Evolutionary conservation across 2,797 vertebrate species (phyloP), one percentile per base, ranked within the genome.

Genomic region (Acipenser ruthenus): DNA sequence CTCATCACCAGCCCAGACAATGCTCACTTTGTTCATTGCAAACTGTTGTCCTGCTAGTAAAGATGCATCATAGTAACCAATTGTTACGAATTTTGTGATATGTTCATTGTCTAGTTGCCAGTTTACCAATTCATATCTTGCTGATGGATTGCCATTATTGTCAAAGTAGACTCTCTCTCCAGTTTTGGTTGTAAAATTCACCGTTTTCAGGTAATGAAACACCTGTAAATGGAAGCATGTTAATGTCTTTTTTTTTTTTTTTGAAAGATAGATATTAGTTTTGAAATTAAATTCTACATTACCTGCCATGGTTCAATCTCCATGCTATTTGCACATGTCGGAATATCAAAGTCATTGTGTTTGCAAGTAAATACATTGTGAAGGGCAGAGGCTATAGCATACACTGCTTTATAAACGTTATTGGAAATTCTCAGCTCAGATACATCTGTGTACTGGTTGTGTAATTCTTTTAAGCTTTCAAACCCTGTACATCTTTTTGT

Each of bases 401-500:
- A 88, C 7, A 88, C 69, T 10, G 84, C 86, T 75, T 81, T 88
- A 69, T 90, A 89, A 6, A 90, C 86, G 67, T 87, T 87, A 58
- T 64, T 72, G 2, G 82, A 79, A 67, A 82, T 84, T 75, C 84
- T 82, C 53, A 88, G 52, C 7, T 10, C 53, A 10, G 49, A 50
- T 37, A 37, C 37, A 37, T 37, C 37, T 37, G 37, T 37, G 5
- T 37, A 37, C 37, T 37, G 37, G 37, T 37, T 37, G 37, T 37
- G 4, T 15, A 65, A 13, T 62, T 62, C 13, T 3, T 62, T 47
- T 15, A 62, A 51, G 18, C 1, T 15, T 65, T 65, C 23, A 7
- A 49, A 50, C 11, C 50, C 15, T 23, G 23, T 65, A 18, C 51
- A 65, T 6, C 52, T 52, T 37, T 37, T 37, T 37, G 3, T 37